Conservation (phyloP, 1,140 invertebrate species). For the Armadillidium nasatum region DNA sequence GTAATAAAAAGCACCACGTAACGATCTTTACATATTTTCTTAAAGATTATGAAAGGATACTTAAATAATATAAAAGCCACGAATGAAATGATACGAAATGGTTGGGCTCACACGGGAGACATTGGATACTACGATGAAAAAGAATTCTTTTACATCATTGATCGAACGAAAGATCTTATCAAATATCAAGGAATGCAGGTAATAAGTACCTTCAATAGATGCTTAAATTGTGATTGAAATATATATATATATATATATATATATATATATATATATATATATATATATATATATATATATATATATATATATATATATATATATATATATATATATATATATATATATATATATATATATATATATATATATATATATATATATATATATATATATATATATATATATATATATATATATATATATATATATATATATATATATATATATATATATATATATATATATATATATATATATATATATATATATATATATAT, state of each 20-base stretch:
- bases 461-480: no score
- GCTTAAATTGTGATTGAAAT: not conserved
- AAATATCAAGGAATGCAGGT: slow-evolving; percentile 44
- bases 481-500: no score
- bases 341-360: no score
- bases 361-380: no score
- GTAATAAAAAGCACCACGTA: not conserved
- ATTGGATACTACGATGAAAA: slow-evolving; percentile 48
- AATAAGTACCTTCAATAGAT: slow-evolving; percentile 16
- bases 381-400: no score
- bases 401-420: no score
- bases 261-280: no score
- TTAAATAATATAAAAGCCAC: slow-evolving; percentile 51
- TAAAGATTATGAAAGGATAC: slow-evolving; percentile 50
- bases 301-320: no score
- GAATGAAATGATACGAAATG: slow-evolving; percentile 50
- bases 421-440: no score
- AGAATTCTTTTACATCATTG: slow-evolving; percentile 49
- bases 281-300: no score
- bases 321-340: no score
- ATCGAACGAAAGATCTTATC: slow-evolving; percentile 53
- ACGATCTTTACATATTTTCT: not conserved
- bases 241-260: slow-evolving; percentile 4
- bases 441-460: no score
- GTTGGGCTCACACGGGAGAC: slow-evolving; percentile 54